Evolutionary conservation across 2,113 vertebrate genomes (phyloP), one percentile per base, ranked within the genome.

Genomic region (Colistium nudipinnis): DNA sequence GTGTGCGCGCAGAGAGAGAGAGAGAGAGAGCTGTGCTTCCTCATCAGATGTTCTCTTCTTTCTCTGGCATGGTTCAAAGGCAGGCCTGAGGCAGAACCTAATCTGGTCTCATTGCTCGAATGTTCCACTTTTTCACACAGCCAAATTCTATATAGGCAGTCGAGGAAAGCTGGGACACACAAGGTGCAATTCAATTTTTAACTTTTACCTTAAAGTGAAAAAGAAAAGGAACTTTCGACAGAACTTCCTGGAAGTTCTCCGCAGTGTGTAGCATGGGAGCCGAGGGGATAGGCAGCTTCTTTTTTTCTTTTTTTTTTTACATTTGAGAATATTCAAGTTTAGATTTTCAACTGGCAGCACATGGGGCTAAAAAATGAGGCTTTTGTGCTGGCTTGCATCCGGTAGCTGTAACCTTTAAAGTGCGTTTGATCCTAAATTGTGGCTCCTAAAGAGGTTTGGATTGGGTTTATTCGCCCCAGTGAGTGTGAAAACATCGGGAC

Each of bases 91-190:
- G 87, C 74, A 56, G 59, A 86, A 63, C 75, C 70, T 82, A 80
- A 87, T 82, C 73, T 81, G 53, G 76, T 87, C 81, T 80, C 79
- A 63, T 24, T 78, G 65, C 78, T 76, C n/a, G 4, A 79, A 84
- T 81, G 70, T 70, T 78, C 80, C 59, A 85, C 78, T 89, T 87
- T 59, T 82, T 82, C 55, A 47, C 70, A 71, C 60, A 70, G 52
- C 66, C 67, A 82, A 49, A 78, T 89, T 56, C 62, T 73, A 53
- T 41, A 70, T 11, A 64, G 25, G 59, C 39, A 16, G 53, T 36
- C 16, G 38, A 52, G 45, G 30, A 61, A 41, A 57, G 61, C 53
- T 69, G 60, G 10, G 76, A 57, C 60, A 78, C 61, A 54, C 70
- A 68, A 70, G 72, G 62, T 86, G 68, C 22, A 56, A 61, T 80